Percentiles rank a stretch among this genome's conserved stretches.
Evolutionary conservation across 2,888 invertebrate genomes (phyloP).

Genomic region (Tanytarsus gracilentus): DNA sequence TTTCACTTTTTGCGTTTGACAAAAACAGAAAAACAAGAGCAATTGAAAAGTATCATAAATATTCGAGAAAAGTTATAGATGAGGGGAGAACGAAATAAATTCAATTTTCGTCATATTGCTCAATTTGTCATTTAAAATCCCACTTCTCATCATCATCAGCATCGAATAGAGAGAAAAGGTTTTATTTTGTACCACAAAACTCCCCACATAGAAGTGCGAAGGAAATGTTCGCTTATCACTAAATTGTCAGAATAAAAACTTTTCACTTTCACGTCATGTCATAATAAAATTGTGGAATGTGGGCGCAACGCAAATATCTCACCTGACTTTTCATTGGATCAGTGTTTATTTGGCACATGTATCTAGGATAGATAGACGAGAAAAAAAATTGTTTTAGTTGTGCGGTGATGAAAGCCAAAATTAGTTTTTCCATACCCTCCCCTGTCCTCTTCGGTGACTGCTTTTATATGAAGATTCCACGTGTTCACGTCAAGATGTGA

Average conservation of each 20-base stretch:
- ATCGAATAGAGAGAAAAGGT: neutral
- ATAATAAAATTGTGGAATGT: neutral
- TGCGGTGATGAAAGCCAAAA: neutral
- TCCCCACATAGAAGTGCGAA: neutral
- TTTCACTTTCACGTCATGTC: neutral
- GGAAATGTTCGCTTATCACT: constrained; percentile 31
- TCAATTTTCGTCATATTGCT: constrained; percentile 23
- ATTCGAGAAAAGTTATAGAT: constrained; percentile 2
- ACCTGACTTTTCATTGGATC: constrained; percentile 93
- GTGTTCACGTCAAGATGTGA: constrained; percentile 76
- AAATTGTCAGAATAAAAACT: constrained; percentile 27
- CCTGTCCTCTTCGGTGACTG: constrained; percentile 76
- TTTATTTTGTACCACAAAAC: neutral
- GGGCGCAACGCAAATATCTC: too few species aligned
- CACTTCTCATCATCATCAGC: constrained; percentile 12
- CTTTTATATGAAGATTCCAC: constrained; percentile 85
- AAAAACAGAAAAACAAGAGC: neutral
- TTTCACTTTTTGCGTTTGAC: neutral
- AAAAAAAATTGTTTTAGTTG: neutral
- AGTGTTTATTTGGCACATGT: constrained; percentile 62
- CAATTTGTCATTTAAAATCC: constrained; percentile 23
- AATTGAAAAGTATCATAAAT: constrained; percentile 6
- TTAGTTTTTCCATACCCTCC: constrained; percentile 37
- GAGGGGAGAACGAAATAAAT: constrained; percentile 15
- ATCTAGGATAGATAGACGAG: neutral